Percentiles rank a stretch among this genome's conserved stretches.
phyloP scores from a whole-genome alignment of 2,113 vertebrate species.

The Eonycteris spelaea region DNA sequence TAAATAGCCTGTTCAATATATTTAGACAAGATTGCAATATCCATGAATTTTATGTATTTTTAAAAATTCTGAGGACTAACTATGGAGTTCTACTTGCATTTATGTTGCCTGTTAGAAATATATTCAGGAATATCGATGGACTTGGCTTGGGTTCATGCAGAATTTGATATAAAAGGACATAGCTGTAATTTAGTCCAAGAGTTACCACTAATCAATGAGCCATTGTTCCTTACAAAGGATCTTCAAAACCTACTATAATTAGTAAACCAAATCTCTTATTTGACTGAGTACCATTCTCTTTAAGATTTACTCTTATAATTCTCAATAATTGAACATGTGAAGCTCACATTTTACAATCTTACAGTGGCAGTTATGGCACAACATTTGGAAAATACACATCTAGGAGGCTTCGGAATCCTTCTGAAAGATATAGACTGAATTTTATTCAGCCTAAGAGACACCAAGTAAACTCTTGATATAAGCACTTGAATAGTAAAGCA shows the following conservation, averaged over 20 bases:
- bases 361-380: background rate
- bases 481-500: background rate
- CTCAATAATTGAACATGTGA: background rate
- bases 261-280: background rate
- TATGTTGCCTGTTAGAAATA: background rate
- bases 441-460: background rate
- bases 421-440: background rate
- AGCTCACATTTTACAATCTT: background rate
- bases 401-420: background rate
- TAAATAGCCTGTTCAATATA: background rate
- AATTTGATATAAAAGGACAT: background rate
- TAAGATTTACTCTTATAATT: background rate
- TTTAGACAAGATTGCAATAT: constrained; percentile 10
- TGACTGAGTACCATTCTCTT: background rate
- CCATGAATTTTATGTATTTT: background rate
- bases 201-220: background rate
- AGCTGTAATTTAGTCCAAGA: background rate
- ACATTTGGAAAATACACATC: background rate
- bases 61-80: background rate
- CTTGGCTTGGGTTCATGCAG: background rate
- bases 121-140: background rate
- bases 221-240: background rate
- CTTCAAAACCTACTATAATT: constrained; percentile 31
- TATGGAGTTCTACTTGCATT: background rate
- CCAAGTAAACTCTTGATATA: background rate